Conservation (phyloP, 2,113 vertebrate genomes). For the Crotalus helleri region DNA sequence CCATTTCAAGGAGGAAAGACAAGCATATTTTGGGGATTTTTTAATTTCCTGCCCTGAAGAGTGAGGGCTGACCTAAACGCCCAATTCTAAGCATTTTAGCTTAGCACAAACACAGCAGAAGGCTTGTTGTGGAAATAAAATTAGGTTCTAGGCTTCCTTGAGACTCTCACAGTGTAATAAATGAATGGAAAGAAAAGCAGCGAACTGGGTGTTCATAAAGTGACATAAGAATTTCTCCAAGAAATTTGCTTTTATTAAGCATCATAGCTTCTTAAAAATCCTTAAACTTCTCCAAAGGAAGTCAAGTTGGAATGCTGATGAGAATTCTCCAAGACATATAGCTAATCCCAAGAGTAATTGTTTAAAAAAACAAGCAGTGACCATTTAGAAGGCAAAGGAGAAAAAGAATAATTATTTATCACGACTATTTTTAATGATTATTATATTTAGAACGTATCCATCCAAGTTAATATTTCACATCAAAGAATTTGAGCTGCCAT, state of each 20-base stretch:
- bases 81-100: not conserved
- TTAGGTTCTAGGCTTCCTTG: not conserved
- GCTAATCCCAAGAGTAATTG: conserved; percentile 3
- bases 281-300: conserved; percentile 3
- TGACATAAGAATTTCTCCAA: not conserved
- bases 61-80: not conserved
- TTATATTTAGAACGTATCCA: not conserved
- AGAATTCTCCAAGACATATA: conserved; percentile 30
- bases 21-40: not conserved
- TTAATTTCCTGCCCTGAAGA: not conserved
- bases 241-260: not conserved
- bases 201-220: not conserved
- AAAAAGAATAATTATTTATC: not conserved
- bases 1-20: not conserved
- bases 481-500: not conserved
- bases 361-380: not conserved
- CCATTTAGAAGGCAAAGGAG: no score
- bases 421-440: not conserved
- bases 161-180: not conserved
- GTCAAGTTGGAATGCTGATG: not conserved
- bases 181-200: not conserved
- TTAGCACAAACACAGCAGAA: not conserved
- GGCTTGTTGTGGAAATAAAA: not conserved
- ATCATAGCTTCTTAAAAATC: not conserved
- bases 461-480: not conserved